Evolutionary conservation across 2,113 vertebrate genomes (phyloP), one percentile per base, ranked within the genome.

Genomic region (Probosciger aterrimus): DNA sequence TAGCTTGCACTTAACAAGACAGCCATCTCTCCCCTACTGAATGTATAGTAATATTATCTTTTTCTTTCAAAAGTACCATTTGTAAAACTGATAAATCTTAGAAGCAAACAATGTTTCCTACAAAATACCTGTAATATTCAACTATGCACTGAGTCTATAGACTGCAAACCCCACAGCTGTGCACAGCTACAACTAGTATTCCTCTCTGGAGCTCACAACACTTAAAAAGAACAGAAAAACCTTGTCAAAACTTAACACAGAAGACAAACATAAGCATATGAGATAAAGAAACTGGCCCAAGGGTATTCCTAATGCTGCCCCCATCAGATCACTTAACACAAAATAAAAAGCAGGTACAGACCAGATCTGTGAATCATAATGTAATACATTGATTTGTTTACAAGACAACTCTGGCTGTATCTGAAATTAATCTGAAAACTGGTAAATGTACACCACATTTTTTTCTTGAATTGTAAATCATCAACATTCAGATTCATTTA

Each of bases 301-400:
- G 93, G 94, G 77, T 90, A 89, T 92, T 83, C 30, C 41, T 78
- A 90, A 60, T n/a, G 44, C 62, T 73, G 70, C 17, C 47, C 43
- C 60, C 44, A 86, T 86, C 82, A 93, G 86, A 87, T 80, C 91
- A 41, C 79, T 86, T 91, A 88, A 92, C 76, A 92, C 41, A 90
- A 92, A 94, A 95, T 79, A 86, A 92, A 96, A 96, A 92, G 60
- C 81, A 96, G 82, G 77, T 85, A 92, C 82, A 85, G 70, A 87
- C 41, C 44, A 77, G 92, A 91, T 64, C 70, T 87, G 82, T 94
- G 95, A 97, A 91, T 68, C 91, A 95, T 64, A 95, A 91, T 57
- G 85, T 77, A 88, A 93, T 77, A 63, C 80, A 88, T 59, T 74
- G 90, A 92, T 91, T 93, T 94, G 88, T 92, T 92, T 95, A 85